A percentile compares a stretch with the other conserved stretches of the same genome.
Evolutionary conservation across 2,888 invertebrate species (phyloP).

Genomic region (Scaptomyza cyrtandrae): DNA sequence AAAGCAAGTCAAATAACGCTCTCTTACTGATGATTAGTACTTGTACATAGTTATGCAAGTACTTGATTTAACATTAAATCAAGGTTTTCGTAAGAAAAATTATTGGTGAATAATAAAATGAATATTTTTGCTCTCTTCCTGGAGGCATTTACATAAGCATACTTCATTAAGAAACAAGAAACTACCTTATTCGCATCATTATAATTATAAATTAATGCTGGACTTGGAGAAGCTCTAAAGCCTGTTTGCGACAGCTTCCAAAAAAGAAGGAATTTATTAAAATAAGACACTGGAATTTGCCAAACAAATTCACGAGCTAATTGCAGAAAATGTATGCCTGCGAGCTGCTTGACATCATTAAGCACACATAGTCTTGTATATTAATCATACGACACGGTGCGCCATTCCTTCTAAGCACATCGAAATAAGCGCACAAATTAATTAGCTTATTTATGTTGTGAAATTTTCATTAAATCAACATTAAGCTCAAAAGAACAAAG

Average conservation of each 20-base stretch:
- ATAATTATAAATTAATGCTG: conserved; percentile 39
- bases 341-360: conserved; percentile 31
- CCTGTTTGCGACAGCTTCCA: conserved; percentile 11
- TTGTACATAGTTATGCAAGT: neutral
- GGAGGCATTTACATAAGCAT: neutral
- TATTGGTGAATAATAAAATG: neutral
- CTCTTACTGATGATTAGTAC: conserved; percentile 2
- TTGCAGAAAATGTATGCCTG: conserved; percentile 20
- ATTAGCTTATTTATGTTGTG: conserved; percentile 70
- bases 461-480: conserved; percentile 70
- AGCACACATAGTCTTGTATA: conserved; percentile 36
- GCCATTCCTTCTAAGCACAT: conserved; percentile 6
- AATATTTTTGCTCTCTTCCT: neutral
- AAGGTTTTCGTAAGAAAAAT: neutral
- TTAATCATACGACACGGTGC: conserved; percentile 77
- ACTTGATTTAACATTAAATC: neutral
- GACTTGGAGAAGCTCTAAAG: neutral
- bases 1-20: conserved; percentile 1
- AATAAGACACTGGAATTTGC: conserved; percentile 19
- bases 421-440: conserved; percentile 55
- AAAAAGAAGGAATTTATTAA: neutral
- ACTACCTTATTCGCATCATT: conserved; percentile 26
- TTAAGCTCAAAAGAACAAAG: conserved; percentile 32
- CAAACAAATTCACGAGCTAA: conserved; percentile 38
- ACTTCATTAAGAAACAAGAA: neutral